A percentile compares a stretch with the other conserved stretches of the same genome.
Evolutionary conservation across 1,140 invertebrate species (phyloP).

Genomic region (Acromyrmex heyeri): DNA sequence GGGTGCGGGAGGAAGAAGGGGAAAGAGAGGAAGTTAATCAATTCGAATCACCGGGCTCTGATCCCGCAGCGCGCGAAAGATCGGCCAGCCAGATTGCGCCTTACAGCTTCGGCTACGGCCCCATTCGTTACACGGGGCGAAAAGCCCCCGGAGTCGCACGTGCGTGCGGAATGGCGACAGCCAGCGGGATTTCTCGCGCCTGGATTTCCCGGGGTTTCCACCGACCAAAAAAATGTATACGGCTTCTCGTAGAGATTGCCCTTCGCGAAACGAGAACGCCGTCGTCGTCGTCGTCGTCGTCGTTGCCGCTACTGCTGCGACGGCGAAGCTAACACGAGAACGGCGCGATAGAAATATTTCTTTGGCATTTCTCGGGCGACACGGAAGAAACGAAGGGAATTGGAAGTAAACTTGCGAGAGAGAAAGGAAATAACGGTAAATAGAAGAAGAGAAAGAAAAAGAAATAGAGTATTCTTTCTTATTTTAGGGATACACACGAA

Average conservation of each 20-base stretch:
- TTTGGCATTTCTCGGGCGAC: neutral
- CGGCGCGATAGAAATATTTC: constrained; percentile 37
- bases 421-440: neutral
- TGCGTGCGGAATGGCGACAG: constrained; percentile 65
- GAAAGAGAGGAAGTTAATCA: constrained; percentile 68
- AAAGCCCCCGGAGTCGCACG: constrained; percentile 60
- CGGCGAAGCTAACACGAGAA: neutral
- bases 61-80: constrained; percentile 63
- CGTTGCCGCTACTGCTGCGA: neutral
- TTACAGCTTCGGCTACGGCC: constrained; percentile 50
- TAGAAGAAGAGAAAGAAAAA: neutral
- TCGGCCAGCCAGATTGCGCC: constrained; percentile 70
- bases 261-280: constrained; percentile 12
- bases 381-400: constrained; percentile 5
- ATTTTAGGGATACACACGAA: neutral
- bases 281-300: neutral
- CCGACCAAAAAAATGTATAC: constrained; percentile 51
- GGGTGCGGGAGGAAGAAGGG: no score
- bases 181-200: constrained; percentile 50
- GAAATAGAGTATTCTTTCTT: neutral
- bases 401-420: neutral
- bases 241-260: constrained; percentile 63
- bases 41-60: constrained; percentile 71
- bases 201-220: constrained; percentile 65
- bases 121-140: constrained; percentile 36